Conservation (phyloP, 2,113 vertebrate species). For the Cepphus grylle region DNA sequence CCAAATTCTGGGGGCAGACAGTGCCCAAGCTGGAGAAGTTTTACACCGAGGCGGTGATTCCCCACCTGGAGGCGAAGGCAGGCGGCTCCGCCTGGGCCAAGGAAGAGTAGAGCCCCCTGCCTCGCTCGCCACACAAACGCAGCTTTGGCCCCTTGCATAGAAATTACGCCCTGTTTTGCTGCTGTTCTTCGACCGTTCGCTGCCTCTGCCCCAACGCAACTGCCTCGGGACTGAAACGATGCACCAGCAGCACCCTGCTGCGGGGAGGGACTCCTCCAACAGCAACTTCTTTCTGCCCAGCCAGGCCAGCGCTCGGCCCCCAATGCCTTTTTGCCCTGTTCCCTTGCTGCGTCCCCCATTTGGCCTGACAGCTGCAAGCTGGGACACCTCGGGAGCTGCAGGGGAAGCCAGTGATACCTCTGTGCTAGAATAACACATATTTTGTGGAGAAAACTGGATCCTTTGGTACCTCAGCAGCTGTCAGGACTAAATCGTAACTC, state of each 20-base stretch:
- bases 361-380: not conserved
- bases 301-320: not conserved
- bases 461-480: not conserved
- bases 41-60: slow-evolving; percentile 72
- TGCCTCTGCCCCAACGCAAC: not conserved
- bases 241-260: not conserved
- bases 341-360: not conserved
- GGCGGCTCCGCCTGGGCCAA: not conserved
- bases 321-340: not conserved
- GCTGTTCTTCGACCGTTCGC: fast-evolving
- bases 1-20: slow-evolving; percentile 67
- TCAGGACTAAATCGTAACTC: not conserved
- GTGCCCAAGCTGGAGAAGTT: slow-evolving; percentile 77
- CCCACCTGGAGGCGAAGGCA: slow-evolving; percentile 49
- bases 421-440: not conserved
- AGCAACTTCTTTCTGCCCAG: not conserved
- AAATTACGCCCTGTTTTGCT: not conserved
- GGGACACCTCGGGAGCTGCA: not conserved
- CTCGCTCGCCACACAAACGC: not conserved
- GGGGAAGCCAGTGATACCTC: not conserved
- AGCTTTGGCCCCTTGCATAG: not conserved
- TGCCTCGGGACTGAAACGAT: not conserved
- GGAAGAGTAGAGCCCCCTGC: slow-evolving; percentile 42
- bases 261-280: not conserved
- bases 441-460: slow-evolving; percentile 5